Evolutionary conservation across 92 coral and sea anemone species (phyloP).

Genomic region (Zoanthus gigantus): DNA sequence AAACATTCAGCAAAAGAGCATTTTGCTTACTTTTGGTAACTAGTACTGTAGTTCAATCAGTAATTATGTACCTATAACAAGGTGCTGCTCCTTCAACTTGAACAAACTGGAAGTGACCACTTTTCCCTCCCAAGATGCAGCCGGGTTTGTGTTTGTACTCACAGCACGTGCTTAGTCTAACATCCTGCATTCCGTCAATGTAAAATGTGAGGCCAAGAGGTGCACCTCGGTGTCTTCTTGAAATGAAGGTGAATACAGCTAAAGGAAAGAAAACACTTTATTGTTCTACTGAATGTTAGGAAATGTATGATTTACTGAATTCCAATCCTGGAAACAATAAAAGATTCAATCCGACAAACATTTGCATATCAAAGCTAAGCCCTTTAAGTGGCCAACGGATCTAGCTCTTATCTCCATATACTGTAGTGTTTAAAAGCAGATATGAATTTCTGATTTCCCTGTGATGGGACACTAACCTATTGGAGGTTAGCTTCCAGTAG

Average conservation of each 20-base stretch:
- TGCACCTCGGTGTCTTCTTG: constrained; percentile 97
- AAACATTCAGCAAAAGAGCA: not conserved
- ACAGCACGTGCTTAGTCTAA: constrained; percentile 95
- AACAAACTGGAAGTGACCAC: constrained; percentile 98
- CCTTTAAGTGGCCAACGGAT: too few relatives aligned
- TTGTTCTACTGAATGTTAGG: not conserved
- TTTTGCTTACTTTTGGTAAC: too few relatives aligned
- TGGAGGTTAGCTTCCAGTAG: too few relatives aligned
- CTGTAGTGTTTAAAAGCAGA: too few relatives aligned
- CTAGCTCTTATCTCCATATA: too few relatives aligned
- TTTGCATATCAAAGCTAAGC: too few relatives aligned
- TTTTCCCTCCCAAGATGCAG: constrained; percentile 88
- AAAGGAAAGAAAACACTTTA: constrained; percentile 1
- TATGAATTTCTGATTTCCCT: too few relatives aligned
- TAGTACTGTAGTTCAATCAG: not conserved
- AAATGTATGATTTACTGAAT: too few relatives aligned
- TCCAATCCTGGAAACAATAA: too few relatives aligned
- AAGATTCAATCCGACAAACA: too few relatives aligned
- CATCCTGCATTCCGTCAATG: constrained; percentile 97
- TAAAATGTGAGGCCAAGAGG: constrained; percentile 98
- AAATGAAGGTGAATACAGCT: constrained; percentile 96
- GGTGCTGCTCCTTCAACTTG: constrained; percentile 99
- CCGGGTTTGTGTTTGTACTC: constrained; percentile 99
- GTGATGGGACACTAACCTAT: too few relatives aligned
- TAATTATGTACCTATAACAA: constrained; percentile 80